Evolutionary conservation across 2,113 vertebrate genomes (phyloP), one percentile per base, ranked within the genome.

Genomic region (Maccullochella peelii): DNA sequence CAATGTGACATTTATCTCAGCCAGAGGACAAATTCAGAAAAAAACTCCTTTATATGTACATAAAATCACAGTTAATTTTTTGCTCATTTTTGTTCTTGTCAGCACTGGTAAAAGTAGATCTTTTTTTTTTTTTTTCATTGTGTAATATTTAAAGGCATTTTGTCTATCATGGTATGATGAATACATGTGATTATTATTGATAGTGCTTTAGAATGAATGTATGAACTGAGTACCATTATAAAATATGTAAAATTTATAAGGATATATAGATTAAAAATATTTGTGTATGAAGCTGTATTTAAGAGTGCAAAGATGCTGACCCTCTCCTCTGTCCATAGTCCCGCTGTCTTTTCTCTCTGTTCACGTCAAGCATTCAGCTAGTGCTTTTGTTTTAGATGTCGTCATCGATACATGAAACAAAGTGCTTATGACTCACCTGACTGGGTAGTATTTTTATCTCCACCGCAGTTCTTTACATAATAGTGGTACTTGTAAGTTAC

Each of bases 141-240:
- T 88, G 77, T 81, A 73, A 88, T 86, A 88, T 84, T 86, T 84
- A 40, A 79, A 66, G 27, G 74, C 47, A 84, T 89, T 86, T 84
- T 33, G 87, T 89, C 57, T 79, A 38, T 93, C 81, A 89, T 85
- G 44, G 40, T 92, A 76, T 89, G 86, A 76, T 89, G 86, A 91
- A 71, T 89, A 92, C 77, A 88, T 80, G 80, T 89, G 83, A 80
- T 76, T 90, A 70, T 89, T 90, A 74, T 72, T 87, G 73, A 86
- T 89, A 89, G 87, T 86, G 80, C 82, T 92, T 87, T 88, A 89
- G 82, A 85, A 75, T 85, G 84, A 92, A 91, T 93, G 89, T 94
- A 88, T 89, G 79, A 88, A 76, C 14, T 81, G 61, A 86, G 70
- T 79, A 78, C 77, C 47, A 57, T 86, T 82, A 86, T 92, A 66